These are phyloP conservation scores for Mustela nigripes DNA, from an alignment of 2,113 vertebrate genomes.

Conservation along the genomic window DNA sequence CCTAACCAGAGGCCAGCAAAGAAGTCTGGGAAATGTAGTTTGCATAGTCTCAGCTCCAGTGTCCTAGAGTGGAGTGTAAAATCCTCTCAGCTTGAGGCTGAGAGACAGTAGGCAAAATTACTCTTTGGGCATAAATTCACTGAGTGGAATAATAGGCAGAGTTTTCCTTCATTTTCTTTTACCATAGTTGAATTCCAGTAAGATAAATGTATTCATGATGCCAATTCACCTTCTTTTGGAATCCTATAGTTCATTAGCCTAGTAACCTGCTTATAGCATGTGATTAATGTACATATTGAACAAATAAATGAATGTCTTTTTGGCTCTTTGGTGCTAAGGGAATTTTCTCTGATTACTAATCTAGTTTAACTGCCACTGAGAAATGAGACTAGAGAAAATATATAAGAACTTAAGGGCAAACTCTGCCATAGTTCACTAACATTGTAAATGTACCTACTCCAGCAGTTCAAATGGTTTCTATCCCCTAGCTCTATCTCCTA, in stretches of 20 bases:
- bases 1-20: background rate
- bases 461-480: background rate
- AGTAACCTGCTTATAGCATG: background rate
- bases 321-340: background rate
- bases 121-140: background rate
- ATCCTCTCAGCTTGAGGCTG: background rate
- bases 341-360: slow-evolving; percentile 31
- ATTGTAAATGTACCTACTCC: background rate
- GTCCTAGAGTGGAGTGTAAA: background rate
- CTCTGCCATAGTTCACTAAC: background rate
- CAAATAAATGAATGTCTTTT: slow-evolving; percentile 17
- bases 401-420: background rate
- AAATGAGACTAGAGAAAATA: slow-evolving; percentile 43
- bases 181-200: slow-evolving; percentile 23
- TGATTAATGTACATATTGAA: slow-evolving; percentile 43
- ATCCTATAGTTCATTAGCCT: background rate
- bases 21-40: background rate
- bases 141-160: background rate
- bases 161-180: slow-evolving; percentile 14
- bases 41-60: background rate
- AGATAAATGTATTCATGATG: background rate
- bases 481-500: background rate
- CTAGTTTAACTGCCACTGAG: slow-evolving; percentile 4
- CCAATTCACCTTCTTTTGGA: slow-evolving; percentile 31
- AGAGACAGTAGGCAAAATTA: background rate